Conservation (phyloP, 2,113 vertebrate genomes). For the Mastomys natalensis region DNA sequence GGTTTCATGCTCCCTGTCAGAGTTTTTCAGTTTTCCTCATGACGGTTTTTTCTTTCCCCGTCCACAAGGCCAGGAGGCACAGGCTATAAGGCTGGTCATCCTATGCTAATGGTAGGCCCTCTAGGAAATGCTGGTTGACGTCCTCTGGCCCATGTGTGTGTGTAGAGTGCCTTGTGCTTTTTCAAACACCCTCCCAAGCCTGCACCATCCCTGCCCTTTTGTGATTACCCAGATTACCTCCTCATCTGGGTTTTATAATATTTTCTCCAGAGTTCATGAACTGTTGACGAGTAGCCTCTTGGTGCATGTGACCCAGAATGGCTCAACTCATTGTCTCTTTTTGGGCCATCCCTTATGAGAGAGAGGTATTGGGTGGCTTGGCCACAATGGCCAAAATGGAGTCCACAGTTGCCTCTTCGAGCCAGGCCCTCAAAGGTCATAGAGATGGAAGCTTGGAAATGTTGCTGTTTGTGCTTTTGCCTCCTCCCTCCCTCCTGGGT, state of each 20-base stretch:
- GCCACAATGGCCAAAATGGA: accelerated
- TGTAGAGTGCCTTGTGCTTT: too few relatives aligned
- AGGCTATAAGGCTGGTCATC: not conserved
- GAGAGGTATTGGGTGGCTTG: not conserved
- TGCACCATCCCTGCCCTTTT: accelerated
- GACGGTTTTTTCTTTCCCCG: accelerated
- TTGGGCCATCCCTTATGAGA: not conserved
- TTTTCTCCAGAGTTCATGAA: accelerated
- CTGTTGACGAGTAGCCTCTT: not conserved
- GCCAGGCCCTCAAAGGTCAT: not conserved
- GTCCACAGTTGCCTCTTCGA: accelerated
- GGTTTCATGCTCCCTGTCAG: accelerated
- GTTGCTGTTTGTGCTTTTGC: not conserved
- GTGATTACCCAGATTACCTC: not conserved
- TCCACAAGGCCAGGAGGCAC: not conserved
- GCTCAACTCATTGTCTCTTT: not conserved
- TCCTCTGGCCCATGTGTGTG: not conserved
- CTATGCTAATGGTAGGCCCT: accelerated
- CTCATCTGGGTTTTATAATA: not conserved
- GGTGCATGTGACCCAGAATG: not conserved
- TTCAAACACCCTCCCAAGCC: not conserved
- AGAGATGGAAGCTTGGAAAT: not conserved
- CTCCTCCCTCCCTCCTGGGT: accelerated
- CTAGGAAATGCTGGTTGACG: not conserved
- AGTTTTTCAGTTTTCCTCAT: not conserved